Evolutionary conservation across 2,888 invertebrate species (phyloP), one percentile per base, ranked within the genome.

Genomic region (Oligia strigilis): DNA sequence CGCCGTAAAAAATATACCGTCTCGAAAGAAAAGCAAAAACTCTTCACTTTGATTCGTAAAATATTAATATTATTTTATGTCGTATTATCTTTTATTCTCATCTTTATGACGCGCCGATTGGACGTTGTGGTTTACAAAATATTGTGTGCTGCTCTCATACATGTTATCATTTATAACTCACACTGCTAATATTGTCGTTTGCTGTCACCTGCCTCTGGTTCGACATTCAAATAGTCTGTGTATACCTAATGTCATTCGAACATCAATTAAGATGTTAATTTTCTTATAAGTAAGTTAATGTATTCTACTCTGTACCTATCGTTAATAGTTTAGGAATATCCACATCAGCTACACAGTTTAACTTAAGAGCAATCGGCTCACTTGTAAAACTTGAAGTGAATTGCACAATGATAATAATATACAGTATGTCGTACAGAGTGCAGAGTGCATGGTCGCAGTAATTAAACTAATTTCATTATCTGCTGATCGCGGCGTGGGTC

Each of bases 21-120:
- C 52, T 76, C 52, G 46, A 82, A 85, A 89, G 85, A 90, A 88
- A 89, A 92, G 87, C 88, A 88, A 91, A 89, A 89, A 89, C 85
- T 84, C 87, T 81, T 84, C 89, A 86, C 83, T 72, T 91, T 89
- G 88, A 91, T 92, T 91, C 81, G 89, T 89, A 88, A 91, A 91
- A 90, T 85, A 87, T 91, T 88, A 86, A 86, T 88, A 88, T 84
- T 90, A 80, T 84, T 92, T 91, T 92, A 92, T 91, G 87, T 90
- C 82, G 87, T 80, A 52, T 52, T 85, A 80, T 84, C 86, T 85
- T 87, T 89, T 87, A 85, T 84, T 46, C 46, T 46, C 46, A 46
- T 46, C 46, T 46, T 87, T 77, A 72, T 83, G 82, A 79, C 82
- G 83, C 78, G 75, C 62, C 82, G 78, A 81, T 80, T 82, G 62